Evolutionary conservation across 2,888 invertebrate species (phyloP).

Genomic region (Melieria picta): DNA sequence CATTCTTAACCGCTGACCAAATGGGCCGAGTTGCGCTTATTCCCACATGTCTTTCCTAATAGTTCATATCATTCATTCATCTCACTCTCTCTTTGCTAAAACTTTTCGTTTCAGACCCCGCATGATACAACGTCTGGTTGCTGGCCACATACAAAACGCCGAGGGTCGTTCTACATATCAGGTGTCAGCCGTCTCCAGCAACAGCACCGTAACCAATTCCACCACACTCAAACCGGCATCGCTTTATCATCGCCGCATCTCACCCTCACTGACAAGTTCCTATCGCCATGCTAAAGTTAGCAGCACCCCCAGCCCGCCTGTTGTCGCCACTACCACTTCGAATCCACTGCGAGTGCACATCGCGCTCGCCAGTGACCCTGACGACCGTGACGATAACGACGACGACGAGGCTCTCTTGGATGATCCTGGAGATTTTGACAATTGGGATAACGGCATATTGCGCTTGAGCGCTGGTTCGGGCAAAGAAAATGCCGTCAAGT

Average conservation of each 20-base stretch:
- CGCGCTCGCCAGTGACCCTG: conserved; percentile 20
- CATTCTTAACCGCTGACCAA: no score
- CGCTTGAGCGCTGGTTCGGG: conserved; percentile 78
- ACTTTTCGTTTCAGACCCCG: conserved; percentile 62
- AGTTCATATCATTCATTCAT: no score
- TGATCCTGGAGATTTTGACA: conserved; percentile 63
- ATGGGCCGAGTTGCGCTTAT: no score
- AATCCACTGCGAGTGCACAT: neutral
- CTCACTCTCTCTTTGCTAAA: neutral
- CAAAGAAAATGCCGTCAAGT: conserved; percentile 67
- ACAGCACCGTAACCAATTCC: conserved; percentile 48
- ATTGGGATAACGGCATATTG: conserved; percentile 76
- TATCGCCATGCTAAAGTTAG: conserved; percentile 46
- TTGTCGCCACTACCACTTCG: conserved; percentile 23
- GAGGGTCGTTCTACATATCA: conserved; percentile 57
- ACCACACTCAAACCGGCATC: conserved; percentile 29
- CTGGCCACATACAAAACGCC: conserved; percentile 71
- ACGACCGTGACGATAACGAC: conserved; percentile 47
- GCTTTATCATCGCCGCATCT: conserved; percentile 47
- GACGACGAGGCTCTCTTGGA: conserved; percentile 62
- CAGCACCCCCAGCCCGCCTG: conserved; percentile 36
- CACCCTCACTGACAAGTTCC: conserved; percentile 43
- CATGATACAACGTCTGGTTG: conserved; percentile 75
- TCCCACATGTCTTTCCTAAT: no score
- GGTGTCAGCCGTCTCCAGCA: conserved; percentile 54